Percentiles rank a stretch among this genome's conserved stretches.
Conservation (phyloP, 35 echinoderm and acorn worm genomes). For the Anneissia japonica region DNA sequence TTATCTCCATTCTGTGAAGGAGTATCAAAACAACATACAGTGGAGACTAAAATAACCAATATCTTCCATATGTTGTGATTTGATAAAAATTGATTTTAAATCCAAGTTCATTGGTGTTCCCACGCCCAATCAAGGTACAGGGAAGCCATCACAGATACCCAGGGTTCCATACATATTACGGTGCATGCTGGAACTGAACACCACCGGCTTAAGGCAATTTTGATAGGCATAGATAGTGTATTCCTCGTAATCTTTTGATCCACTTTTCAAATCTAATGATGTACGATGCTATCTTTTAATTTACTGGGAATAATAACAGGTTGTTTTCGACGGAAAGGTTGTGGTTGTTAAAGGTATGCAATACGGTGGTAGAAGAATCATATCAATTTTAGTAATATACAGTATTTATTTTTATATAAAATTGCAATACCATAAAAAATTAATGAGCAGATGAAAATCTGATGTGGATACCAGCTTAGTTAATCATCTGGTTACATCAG, state of each 20-base stretch:
- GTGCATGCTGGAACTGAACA: not conserved
- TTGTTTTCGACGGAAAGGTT: not conserved
- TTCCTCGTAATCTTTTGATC: not conserved
- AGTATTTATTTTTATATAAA: too few relatives aligned
- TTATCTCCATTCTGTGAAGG: too few relatives aligned
- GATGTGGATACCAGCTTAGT: too few relatives aligned
- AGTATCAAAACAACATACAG: too few relatives aligned
- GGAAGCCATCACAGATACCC: not conserved
- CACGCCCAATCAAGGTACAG: not conserved
- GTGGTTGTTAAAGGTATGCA: too few relatives aligned
- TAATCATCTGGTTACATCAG: too few relatives aligned
- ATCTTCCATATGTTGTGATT: not conserved
- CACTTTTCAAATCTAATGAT: not conserved
- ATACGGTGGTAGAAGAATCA: too few relatives aligned
- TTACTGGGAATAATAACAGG: not conserved
- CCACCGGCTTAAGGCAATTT: not conserved
- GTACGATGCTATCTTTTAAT: not conserved
- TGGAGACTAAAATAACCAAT: not conserved
- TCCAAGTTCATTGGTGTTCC: not conserved
- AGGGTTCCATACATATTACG: not conserved
- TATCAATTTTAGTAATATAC: too few relatives aligned
- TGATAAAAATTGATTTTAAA: not conserved
- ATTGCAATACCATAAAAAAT: too few relatives aligned
- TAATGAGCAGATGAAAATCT: too few relatives aligned
- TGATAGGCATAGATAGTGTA: not conserved